These are phyloP conservation scores for Trematomus bernacchii DNA, from an alignment of 2,797 vertebrate species.

Conservation along the genomic window DNA sequence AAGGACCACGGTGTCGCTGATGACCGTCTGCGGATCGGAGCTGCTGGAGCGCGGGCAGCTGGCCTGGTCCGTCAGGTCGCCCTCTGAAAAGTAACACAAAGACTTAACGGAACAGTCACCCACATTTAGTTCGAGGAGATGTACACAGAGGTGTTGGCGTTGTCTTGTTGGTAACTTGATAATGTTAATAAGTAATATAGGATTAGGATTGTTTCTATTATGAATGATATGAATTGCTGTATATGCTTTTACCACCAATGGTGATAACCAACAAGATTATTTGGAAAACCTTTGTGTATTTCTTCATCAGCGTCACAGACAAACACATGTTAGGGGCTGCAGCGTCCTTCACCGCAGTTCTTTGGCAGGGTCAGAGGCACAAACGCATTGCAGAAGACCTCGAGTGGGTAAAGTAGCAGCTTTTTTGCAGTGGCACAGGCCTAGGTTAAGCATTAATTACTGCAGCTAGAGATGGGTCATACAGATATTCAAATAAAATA, in stretches of 20 bases:
- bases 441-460: conserved; percentile 48
- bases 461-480: conserved; percentile 18
- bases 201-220: not conserved
- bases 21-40: conserved; percentile 87
- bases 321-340: conserved; percentile 53
- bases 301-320: conserved; percentile 33
- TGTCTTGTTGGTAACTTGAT: not conserved
- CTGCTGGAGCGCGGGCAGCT: conserved; percentile 89
- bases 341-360: conserved; percentile 31
- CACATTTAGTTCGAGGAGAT: conserved; percentile 24
- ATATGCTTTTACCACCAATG: not conserved
- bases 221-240: not conserved
- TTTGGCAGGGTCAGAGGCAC: conserved; percentile 50
- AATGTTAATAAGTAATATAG: not conserved
- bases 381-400: conserved; percentile 38
- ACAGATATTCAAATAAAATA: not conserved
- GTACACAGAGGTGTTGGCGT: conserved; percentile 40
- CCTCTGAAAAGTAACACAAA: conserved; percentile 83
- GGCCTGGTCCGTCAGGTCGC: conserved; percentile 93
- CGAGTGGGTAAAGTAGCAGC: conserved; percentile 38
- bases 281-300: conserved; percentile 56
- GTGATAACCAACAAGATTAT: conserved; percentile 20
- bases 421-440: conserved; percentile 56
- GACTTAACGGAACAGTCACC: not conserved
- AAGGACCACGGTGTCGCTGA: conserved; percentile 73